These are phyloP conservation scores for Cynocephalus volans DNA, from an alignment of 2,113 vertebrate genomes.

Conservation along the genomic window DNA sequence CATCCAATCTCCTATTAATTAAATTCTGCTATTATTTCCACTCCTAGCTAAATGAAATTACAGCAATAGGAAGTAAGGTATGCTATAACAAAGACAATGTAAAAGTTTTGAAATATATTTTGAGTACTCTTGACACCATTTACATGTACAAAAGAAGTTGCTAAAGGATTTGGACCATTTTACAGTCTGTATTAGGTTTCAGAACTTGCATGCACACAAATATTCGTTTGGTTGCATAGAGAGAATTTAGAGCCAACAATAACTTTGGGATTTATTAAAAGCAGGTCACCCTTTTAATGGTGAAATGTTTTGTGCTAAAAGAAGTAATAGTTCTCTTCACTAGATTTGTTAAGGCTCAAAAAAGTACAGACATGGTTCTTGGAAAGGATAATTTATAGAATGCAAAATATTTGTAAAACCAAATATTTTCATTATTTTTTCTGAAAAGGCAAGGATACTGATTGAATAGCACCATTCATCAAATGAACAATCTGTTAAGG, in stretches of 20 bases:
- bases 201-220: conserved; percentile 84
- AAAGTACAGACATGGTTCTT: conserved; percentile 77
- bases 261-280: conserved; percentile 88
- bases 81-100: neutral
- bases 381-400: conserved; percentile 53
- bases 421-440: conserved; percentile 37
- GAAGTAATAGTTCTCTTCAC: conserved; percentile 79
- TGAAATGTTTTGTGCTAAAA: conserved; percentile 87
- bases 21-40: conserved; percentile 33
- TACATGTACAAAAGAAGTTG: conserved; percentile 83
- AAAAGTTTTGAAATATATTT: conserved; percentile 70
- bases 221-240: conserved; percentile 85
- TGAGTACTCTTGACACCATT: conserved; percentile 81
- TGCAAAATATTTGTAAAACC: conserved; percentile 63
- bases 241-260: conserved; percentile 85
- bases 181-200: conserved; percentile 86
- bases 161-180: conserved; percentile 86
- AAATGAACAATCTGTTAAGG: neutral
- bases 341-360: conserved; percentile 78
- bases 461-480: neutral
- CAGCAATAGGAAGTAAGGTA: conserved; percentile 14
- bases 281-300: conserved; percentile 86
- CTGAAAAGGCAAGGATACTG: neutral
- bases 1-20: neutral
- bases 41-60: conserved; percentile 29